Base-by-base conservation (phyloP, 2,113 vertebrate species). In the Nycticorax nycticorax region DNA sequence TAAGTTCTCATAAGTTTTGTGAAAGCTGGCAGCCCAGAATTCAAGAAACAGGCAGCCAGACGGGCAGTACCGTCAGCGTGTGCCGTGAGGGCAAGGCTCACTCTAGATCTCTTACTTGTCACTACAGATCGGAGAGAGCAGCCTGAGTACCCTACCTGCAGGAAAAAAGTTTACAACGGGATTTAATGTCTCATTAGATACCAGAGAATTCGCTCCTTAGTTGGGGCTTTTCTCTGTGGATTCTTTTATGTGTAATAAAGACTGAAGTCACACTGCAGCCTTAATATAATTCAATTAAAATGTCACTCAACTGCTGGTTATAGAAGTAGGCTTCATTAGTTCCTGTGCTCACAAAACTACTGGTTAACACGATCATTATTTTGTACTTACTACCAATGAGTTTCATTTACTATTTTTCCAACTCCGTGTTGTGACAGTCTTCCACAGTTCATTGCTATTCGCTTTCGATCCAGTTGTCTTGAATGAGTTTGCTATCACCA, bases 211-310 rank as follows among this genome's bases (percentile, higher is more conserved):
- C 1, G 0, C 35, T 91, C 56, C 78, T 62, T 56, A 30, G 35
- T 26, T 19, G 13, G 37, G 55, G 48, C 60, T 91, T 94, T 89
- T 37, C 89, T 95, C 76, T 85, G 19, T 85, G 52, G 56, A 75
- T 89, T 88, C 80, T 89, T 96, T 48, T 39, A 30, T 56, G 73
- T 82, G 69, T 72, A 75, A 78, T 68, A 45, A 72, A 89, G 84
- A 71, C 80, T 8, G 5, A 78, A 89, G 87, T 89, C 91, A 85
- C 33, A 1, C 66, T 88, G 74, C 87, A 89, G 89, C 52, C 60
- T 81, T 89, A 64, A 64, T 75, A 48, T 47, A 78, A 82, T 85
- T 92, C 64, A 94, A 60, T 92, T 89, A 82, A 89, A 95, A 75
- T 41, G 57, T 72, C 89, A 81, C 53, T 89, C 86, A 91, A 2